Base-by-base conservation (phyloP, 1,140 invertebrate genomes). In the Calephelis nemesis region DNA sequence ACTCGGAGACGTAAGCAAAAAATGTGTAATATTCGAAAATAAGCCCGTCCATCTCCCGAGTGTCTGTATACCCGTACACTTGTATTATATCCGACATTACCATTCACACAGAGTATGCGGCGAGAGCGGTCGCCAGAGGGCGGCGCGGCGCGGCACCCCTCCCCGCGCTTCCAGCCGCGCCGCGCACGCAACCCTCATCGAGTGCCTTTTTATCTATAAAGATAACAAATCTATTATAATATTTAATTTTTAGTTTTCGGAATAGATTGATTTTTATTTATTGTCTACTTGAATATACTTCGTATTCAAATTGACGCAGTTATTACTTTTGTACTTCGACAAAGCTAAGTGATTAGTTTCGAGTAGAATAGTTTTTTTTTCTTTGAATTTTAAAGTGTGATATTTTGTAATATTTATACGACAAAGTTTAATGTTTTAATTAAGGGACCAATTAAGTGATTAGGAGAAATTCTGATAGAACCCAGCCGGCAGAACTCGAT, bases 401-500 rank as follows among this genome's bases (percentile, higher is more conserved):
- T 91, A 91, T 90, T 91, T 90, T 89, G 86, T 90, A 88, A 87
- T 90, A 90, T 90, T 90, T 89, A 90, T 91, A 85, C 88, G 87
- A 88, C 81, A 90, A 90, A 90, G 87, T 89, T 87, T 87, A 88
- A 90, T 83, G 82, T 90, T 89, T 90, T 88, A 89, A 89, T 85
- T 91, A 91, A 91, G 89, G 89, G 89, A 91, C 89, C 89, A 91
- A 91, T 87, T 90, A 85, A 87, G 82, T 83, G 84, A 86, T 89
- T 87, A 91, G 85, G 85, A 87, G 83, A 89, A 90, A 87, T 85
- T 89, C 84, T 88, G 84, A 88, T 85, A 83, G 75, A 82, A 82
- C 58, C 58, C 39, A 60, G 30, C 58, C 58, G 58, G n/a, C 58
- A 60, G 30, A 60, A 40, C 58, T n/a, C 39, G 42, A 40, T 40